A percentile compares a stretch with the other conserved stretches of the same genome.
Evolutionary conservation across 2,113 vertebrate species (phyloP).

Genomic region (Arenaria interpres): DNA sequence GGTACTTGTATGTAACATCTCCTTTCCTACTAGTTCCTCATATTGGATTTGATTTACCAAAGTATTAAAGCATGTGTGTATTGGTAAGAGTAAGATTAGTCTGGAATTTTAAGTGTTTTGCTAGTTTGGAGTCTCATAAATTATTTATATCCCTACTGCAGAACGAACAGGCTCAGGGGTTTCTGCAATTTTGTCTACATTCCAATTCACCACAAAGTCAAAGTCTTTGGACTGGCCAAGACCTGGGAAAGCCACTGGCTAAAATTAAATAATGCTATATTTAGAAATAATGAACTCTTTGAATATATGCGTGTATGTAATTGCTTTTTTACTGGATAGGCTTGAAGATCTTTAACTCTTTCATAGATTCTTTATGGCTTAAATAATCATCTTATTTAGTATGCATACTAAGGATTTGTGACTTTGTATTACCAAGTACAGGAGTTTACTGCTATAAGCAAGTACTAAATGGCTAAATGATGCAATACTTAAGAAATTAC

Average conservation of each 20-base stretch:
- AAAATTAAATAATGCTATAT: background rate
- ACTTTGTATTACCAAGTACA: background rate
- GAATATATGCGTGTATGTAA: background rate
- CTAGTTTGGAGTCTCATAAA: background rate
- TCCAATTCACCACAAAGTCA: background rate
- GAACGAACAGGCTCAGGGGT: background rate
- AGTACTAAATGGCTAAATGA: background rate
- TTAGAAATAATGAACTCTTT: background rate
- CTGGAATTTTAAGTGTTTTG: background rate
- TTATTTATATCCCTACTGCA: background rate
- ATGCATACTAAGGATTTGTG: background rate
- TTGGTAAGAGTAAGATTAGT: background rate
- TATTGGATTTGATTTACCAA: background rate
- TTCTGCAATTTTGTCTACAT: background rate
- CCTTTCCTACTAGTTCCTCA: background rate
- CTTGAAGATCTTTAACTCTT: background rate
- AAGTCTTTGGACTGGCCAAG: background rate
- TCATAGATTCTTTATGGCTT: background rate
- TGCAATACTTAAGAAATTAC: background rate
- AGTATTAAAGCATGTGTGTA: background rate
- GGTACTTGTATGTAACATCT: background rate
- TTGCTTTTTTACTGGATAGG: background rate
- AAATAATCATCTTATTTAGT: background rate
- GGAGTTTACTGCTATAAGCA: background rate
- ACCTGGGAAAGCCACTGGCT: background rate